Percentiles rank a stretch among this genome's conserved stretches.
These are phyloP conservation scores for Drosophila mimetica DNA, from an alignment of 2,888 invertebrate species.

Conservation along the genomic window DNA sequence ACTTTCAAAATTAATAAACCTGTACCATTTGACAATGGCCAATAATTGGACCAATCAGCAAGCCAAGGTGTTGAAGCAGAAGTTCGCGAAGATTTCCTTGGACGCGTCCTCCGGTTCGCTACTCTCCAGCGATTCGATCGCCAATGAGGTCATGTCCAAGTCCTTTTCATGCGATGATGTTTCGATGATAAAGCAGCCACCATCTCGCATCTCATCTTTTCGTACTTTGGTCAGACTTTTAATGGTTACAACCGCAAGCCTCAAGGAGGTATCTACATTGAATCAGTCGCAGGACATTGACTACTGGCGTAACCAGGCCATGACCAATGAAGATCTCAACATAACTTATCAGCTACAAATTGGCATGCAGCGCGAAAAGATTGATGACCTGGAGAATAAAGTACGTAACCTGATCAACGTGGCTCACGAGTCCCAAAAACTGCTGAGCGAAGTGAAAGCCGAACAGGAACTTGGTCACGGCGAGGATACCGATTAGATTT, in stretches of 20 bases:
- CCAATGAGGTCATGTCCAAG: slow-evolving; percentile 13
- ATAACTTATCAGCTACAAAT: slow-evolving; percentile 5
- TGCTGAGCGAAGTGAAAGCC: slow-evolving; percentile 21
- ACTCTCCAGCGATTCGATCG: slow-evolving; percentile 1
- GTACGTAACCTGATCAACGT: slow-evolving; percentile 15
- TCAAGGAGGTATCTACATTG: background rate
- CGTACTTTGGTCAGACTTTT: slow-evolving; percentile 11
- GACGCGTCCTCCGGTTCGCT: background rate
- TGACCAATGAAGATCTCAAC: background rate
- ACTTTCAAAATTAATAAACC: slow-evolving; percentile 15
- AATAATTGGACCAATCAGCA: slow-evolving; percentile 1
- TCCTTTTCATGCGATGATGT: background rate
- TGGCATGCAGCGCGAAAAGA: slow-evolving; percentile 10
- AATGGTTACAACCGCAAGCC: background rate
- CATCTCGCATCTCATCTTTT: slow-evolving; percentile 17
- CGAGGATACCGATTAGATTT: background rate
- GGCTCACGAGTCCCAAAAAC: slow-evolving; percentile 27
- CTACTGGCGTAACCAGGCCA: slow-evolving; percentile 31
- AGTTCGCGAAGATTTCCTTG: background rate
- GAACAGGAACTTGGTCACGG: slow-evolving; percentile 25
- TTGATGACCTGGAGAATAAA: slow-evolving; percentile 15
- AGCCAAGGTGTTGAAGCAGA: background rate
- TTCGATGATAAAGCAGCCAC: background rate
- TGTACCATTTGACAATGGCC: slow-evolving; percentile 15
- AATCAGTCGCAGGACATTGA: background rate